These are phyloP conservation scores for Sylvia borin DNA, from an alignment of 2,797 vertebrate genomes.

Conservation along the genomic window DNA sequence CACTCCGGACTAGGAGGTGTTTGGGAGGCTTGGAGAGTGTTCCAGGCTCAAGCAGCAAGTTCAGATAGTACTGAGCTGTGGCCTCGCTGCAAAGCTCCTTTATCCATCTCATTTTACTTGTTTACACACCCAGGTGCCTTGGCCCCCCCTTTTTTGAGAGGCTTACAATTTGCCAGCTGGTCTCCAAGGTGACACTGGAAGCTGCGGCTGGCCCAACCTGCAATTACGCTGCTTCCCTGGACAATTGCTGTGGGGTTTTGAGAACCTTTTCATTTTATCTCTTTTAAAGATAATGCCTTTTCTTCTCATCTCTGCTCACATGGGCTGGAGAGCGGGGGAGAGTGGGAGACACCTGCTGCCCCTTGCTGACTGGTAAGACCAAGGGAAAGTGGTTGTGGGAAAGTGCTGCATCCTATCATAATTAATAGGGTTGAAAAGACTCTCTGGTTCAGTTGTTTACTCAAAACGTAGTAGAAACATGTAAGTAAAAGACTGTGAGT, in stretches of 20 bases:
- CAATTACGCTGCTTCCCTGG: background rate
- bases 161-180: slow-evolving; percentile 62
- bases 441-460: background rate
- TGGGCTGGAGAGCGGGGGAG: fast-evolving
- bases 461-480: background rate
- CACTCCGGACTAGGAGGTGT: slow-evolving; percentile 23
- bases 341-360: background rate
- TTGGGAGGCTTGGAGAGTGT: background rate
- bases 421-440: background rate
- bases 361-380: fast-evolving
- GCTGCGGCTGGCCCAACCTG: background rate
- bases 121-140: background rate
- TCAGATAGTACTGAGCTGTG: fast-evolving
- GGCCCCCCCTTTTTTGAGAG: background rate
- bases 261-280: background rate
- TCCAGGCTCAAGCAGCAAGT: background rate
- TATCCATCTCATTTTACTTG: background rate
- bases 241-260: background rate
- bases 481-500: background rate
- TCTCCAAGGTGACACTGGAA: slow-evolving; percentile 66
- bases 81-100: background rate
- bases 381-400: fast-evolving
- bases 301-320: background rate
- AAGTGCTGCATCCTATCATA: background rate
- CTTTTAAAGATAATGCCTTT: background rate